Evolutionary conservation across 2,797 vertebrate genomes (phyloP).

Genomic region (Gallirallus australis): DNA sequence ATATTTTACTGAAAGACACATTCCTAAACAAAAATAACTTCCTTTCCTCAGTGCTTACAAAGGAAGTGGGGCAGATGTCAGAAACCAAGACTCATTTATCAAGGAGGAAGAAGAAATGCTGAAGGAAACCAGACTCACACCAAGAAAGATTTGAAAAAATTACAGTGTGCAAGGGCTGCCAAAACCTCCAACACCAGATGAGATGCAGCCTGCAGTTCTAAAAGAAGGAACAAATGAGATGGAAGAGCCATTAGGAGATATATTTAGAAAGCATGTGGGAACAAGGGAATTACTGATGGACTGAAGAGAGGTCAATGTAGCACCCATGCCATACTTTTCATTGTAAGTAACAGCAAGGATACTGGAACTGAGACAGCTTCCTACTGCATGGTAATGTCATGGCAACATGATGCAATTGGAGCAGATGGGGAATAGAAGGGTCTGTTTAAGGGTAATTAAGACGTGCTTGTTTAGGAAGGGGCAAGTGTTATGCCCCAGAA

Average conservation of each 20-base stretch:
- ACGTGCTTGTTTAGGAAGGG: neutral
- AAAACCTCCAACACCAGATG: conserved; percentile 40
- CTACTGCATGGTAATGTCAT: neutral
- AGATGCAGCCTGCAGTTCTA: neutral
- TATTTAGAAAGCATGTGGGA: neutral
- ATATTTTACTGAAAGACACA: neutral
- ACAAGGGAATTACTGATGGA: neutral
- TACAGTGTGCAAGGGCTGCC: neutral
- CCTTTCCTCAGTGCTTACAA: neutral
- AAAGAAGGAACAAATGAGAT: conserved; percentile 4
- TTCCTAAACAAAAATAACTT: neutral
- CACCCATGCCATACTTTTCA: neutral
- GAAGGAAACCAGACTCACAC: conserved; percentile 6
- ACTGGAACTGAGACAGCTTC: neutral
- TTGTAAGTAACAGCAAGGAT: neutral
- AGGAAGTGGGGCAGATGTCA: neutral
- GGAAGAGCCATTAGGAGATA: conserved; percentile 11
- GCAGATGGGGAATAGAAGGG: neutral
- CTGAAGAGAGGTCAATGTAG: neutral
- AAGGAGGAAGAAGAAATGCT: conserved; percentile 7
- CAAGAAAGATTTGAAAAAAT: conserved; percentile 1
- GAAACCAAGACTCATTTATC: neutral
- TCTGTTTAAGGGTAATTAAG: neutral
- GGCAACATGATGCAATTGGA: neutral
- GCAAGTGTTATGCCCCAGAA: neutral